Conservation (phyloP, 2,888 invertebrate species). For the Drosophila algonquin region DNA sequence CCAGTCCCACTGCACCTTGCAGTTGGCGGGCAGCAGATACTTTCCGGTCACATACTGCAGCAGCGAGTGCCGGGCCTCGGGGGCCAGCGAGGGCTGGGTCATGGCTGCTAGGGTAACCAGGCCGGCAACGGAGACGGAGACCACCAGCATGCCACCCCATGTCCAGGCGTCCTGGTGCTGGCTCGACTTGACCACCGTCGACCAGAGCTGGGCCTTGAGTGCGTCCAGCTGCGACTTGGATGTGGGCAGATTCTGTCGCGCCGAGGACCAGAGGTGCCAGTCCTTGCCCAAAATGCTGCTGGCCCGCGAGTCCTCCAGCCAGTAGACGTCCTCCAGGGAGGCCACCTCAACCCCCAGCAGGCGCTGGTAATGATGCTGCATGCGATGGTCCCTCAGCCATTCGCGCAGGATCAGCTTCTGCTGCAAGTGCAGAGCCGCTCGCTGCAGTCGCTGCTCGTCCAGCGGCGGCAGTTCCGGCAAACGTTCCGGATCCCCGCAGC, state of each 20-base stretch:
- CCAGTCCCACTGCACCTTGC: slow-evolving; percentile 94
- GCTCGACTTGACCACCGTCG: slow-evolving; percentile 92
- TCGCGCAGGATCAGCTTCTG: slow-evolving; percentile 93
- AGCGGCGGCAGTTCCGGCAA: slow-evolving; percentile 92
- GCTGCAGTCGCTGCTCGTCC: slow-evolving; percentile 92
- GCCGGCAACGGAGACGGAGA: slow-evolving; percentile 94
- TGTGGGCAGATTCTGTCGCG: slow-evolving; percentile 92
- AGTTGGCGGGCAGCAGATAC: slow-evolving; percentile 94
- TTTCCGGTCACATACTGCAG: slow-evolving; percentile 96
- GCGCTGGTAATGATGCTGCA: slow-evolving; percentile 90
- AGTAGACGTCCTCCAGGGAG: slow-evolving; percentile 95
- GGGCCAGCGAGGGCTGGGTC: slow-evolving; percentile 94
- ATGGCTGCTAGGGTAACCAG: slow-evolving; percentile 95
- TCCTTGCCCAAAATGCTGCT: slow-evolving; percentile 91
- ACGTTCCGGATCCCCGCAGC: slow-evolving; percentile 90
- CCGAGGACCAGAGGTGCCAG: slow-evolving; percentile 91
- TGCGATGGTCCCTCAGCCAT: slow-evolving; percentile 91
- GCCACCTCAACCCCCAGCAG: slow-evolving; percentile 91
- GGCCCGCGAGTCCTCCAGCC: slow-evolving; percentile 93
- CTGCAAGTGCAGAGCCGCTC: slow-evolving; percentile 92
- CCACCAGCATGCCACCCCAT: slow-evolving; percentile 96
- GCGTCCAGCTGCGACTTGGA: slow-evolving; percentile 91
- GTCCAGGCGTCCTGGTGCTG: slow-evolving; percentile 96
- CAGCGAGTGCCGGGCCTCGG: slow-evolving; percentile 95
- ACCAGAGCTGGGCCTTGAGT: slow-evolving; percentile 93